A percentile compares a stretch with the other conserved stretches of the same genome.
These are phyloP conservation scores for Heliangelus exortis DNA, from an alignment of 2,797 vertebrate species.

Conservation along the genomic window DNA sequence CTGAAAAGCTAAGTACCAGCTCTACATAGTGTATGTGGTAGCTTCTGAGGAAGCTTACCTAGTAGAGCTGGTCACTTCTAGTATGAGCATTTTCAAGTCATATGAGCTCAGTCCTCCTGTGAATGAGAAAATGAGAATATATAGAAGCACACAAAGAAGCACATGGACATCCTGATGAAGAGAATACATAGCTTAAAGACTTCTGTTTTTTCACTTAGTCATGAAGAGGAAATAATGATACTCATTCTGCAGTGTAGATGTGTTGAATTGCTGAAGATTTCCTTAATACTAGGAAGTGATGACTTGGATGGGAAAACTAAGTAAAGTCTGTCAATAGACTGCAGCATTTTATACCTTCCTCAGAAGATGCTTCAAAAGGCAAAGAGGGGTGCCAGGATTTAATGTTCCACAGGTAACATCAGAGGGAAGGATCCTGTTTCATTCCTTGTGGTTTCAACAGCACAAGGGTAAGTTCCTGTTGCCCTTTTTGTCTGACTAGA, in stretches of 20 bases:
- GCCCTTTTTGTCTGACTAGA: not conserved
- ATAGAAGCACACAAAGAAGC: not conserved
- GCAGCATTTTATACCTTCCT: not conserved
- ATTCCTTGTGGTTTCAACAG: not conserved
- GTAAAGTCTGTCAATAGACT: not conserved
- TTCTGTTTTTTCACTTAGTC: not conserved
- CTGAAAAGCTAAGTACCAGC: not conserved
- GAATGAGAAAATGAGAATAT: not conserved
- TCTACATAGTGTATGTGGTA: not conserved
- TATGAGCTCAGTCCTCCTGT: not conserved
- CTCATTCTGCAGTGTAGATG: not conserved
- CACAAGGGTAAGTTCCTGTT: not conserved
- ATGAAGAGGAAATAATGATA: not conserved
- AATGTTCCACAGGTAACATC: not conserved
- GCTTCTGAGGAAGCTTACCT: not conserved
- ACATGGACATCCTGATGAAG: not conserved
- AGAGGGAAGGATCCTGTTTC: not conserved
- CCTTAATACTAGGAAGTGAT: not conserved
- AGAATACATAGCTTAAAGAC: not conserved
- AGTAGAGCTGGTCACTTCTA: not conserved
- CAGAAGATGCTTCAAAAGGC: not conserved
- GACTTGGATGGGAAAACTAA: not conserved
- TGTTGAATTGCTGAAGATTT: not conserved
- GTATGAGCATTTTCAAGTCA: not conserved
- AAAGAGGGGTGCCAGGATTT: not conserved